Conservation (phyloP, 2,113 vertebrate genomes). For the Riparia riparia region DNA sequence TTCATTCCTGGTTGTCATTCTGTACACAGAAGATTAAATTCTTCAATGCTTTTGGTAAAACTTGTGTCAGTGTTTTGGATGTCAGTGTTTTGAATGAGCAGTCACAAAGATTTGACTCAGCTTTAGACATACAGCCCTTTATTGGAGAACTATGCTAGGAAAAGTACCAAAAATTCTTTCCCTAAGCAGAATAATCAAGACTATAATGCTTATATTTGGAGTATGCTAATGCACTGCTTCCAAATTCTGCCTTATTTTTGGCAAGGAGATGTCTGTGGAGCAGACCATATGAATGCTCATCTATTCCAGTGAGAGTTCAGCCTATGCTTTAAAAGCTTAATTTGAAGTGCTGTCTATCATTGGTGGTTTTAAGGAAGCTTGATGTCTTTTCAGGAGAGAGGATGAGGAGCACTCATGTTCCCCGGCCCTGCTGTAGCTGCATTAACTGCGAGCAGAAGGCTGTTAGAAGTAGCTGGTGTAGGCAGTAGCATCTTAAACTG, state of each 20-base stretch:
- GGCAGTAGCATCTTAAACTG: not conserved
- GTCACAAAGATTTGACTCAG: not conserved
- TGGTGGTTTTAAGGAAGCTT: not conserved
- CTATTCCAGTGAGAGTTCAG: not conserved
- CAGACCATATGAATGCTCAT: not conserved
- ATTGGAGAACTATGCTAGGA: not conserved
- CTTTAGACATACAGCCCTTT: not conserved
- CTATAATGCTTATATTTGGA: not conserved
- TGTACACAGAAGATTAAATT: not conserved
- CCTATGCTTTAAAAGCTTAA: not conserved
- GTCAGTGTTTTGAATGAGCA: not conserved
- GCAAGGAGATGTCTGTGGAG: not conserved
- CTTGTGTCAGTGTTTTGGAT: not conserved
- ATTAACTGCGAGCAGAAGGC: not conserved
- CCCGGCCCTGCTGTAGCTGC: not conserved
- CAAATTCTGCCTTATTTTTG: not conserved
- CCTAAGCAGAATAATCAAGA: not conserved
- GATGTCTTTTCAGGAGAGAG: not conserved
- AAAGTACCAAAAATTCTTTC: not conserved
- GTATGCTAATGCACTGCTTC: not conserved
- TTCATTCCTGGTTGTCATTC: not conserved
- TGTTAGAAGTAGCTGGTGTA: not conserved
- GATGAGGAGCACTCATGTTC: not conserved
- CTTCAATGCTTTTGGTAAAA: not conserved
- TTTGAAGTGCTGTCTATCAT: not conserved